Evolutionary conservation across 2,113 vertebrate species (phyloP).

Genomic region (Ophiodon elongatus): DNA sequence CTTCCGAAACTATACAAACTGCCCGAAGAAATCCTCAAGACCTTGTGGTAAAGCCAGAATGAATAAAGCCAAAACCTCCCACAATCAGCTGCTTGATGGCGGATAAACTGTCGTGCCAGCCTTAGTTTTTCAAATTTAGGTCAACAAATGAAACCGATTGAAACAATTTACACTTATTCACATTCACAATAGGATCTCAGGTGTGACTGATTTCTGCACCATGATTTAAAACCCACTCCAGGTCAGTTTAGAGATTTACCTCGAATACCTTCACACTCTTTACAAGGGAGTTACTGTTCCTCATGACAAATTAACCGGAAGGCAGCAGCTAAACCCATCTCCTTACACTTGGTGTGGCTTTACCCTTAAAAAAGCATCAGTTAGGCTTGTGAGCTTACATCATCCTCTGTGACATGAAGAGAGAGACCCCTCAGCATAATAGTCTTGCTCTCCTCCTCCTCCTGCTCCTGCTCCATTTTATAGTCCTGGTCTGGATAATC

Average conservation of each 20-base stretch:
- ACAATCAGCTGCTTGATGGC: constrained; percentile 1
- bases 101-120: background rate
- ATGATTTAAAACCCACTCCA: too few species aligned
- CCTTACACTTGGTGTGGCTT: too few species aligned
- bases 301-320: background rate
- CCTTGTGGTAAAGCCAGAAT: background rate
- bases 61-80: background rate
- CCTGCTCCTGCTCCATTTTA: constrained; percentile 90
- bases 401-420: constrained; percentile 90
- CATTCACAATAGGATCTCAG: too few species aligned
- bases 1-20: background rate
- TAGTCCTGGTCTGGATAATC: constrained; percentile 94
- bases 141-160: background rate
- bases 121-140: background rate
- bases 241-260: too few species aligned
- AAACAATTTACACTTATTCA: background rate
- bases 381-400: constrained; percentile 82
- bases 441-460: constrained; percentile 94
- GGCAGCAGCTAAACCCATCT: background rate
- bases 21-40: background rate
- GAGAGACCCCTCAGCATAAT: constrained; percentile 94
- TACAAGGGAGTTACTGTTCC: background rate
- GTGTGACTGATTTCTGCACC: too few species aligned
- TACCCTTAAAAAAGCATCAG: background rate
- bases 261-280: background rate